These are phyloP conservation scores for Chinchilla lanigera DNA, from an alignment of 2,113 vertebrate genomes.

Conservation along the genomic window DNA sequence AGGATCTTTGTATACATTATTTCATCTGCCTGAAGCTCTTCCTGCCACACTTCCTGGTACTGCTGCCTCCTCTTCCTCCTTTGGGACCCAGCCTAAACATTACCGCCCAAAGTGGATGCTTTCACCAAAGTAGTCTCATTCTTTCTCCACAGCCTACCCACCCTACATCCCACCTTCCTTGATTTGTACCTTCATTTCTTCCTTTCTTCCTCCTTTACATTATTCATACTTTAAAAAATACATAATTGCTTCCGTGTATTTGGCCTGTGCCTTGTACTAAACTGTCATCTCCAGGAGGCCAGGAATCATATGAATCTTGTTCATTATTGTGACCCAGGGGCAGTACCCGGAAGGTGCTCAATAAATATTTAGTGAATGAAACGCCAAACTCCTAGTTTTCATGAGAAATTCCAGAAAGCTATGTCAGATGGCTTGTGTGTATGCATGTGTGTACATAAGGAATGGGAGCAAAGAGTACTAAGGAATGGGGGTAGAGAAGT, in stretches of 20 bases:
- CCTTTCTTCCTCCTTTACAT: background rate
- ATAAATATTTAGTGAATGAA: background rate
- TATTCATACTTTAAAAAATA: background rate
- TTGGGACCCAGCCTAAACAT: background rate
- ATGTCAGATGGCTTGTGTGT: background rate
- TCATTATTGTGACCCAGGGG: background rate
- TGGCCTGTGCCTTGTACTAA: background rate
- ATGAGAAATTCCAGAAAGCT: background rate
- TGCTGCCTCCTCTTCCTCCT: background rate
- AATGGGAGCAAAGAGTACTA: background rate
- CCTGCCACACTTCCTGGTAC: background rate
- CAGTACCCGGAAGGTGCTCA: background rate
- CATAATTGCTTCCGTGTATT: background rate
- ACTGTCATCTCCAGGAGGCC: background rate
- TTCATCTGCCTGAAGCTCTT: background rate
- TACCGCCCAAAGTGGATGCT: background rate
- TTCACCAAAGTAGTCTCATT: background rate
- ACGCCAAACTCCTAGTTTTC: background rate
- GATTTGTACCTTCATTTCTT: background rate
- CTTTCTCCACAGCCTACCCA: background rate
- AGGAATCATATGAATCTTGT: background rate
- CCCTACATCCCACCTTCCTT: background rate
- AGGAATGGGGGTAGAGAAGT: background rate
- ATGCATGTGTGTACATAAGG: background rate
- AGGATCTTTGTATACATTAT: background rate